phyloP scores from a whole-genome alignment of 2,797 vertebrate species.

The Pseudochirops corinnae region DNA sequence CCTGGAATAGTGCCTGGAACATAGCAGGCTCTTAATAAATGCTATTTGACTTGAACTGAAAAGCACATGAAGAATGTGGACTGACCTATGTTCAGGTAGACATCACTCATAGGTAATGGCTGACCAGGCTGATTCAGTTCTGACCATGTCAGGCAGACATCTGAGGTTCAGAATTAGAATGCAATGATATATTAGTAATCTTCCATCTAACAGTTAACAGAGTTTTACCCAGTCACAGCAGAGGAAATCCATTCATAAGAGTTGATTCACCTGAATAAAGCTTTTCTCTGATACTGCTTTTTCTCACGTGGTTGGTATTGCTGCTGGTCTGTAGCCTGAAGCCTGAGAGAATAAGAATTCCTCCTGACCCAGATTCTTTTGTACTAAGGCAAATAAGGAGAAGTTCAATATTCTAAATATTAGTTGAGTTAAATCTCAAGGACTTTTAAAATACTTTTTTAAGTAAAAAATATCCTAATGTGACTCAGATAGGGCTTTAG shows the following conservation, averaged over 20 bases:
- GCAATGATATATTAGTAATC: not conserved
- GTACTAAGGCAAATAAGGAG: not conserved
- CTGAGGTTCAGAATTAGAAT: not conserved
- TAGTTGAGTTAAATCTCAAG: not conserved
- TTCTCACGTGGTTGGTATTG: not conserved
- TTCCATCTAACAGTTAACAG: not conserved
- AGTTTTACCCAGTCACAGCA: not conserved
- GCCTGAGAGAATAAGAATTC: not conserved
- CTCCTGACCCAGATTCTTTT: not conserved
- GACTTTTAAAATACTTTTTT: not conserved
- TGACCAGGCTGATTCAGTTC: not conserved
- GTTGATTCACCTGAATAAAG: not conserved
- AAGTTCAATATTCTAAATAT: not conserved
- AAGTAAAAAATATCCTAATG: not conserved
- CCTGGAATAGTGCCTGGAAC: not conserved
- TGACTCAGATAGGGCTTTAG: not conserved
- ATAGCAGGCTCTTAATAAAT: not conserved
- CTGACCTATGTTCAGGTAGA: not conserved
- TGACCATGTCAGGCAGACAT: not conserved
- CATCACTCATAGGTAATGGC: not conserved
- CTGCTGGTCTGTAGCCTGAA: not conserved
- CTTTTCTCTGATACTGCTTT: not conserved
- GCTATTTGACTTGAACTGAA: not conserved
- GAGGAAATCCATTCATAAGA: not conserved
- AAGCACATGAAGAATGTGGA: not conserved